These are phyloP conservation scores for Eudemis profundana DNA, from an alignment of 2,888 invertebrate species.

Conservation along the genomic window DNA sequence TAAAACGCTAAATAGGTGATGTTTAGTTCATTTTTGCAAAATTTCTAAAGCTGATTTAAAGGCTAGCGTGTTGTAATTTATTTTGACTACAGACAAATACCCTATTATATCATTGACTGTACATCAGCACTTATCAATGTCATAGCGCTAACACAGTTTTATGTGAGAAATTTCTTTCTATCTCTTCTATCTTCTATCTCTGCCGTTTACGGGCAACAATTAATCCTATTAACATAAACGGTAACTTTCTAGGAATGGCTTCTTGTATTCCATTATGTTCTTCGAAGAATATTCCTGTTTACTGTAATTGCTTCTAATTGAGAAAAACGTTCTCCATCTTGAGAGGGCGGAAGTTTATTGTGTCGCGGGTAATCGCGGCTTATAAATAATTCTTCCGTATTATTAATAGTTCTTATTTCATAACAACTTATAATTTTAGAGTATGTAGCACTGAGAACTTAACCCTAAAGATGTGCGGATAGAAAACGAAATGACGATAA, in stretches of 20 bases:
- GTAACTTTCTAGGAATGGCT: slow-evolving; percentile 43
- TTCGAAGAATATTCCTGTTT: slow-evolving; percentile 49
- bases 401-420: slow-evolving; percentile 15
- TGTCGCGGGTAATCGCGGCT: slow-evolving; percentile 20
- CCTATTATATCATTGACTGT: slow-evolving; percentile 7
- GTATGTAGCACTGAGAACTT: too few species aligned
- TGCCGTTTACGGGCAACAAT: slow-evolving; percentile 25
- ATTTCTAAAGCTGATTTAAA: background rate
- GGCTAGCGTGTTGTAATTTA: too few species aligned
- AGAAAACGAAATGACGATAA: too few species aligned
- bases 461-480: too few species aligned
- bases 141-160: slow-evolving; percentile 24
- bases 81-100: too few species aligned
- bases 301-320: slow-evolving; percentile 49
- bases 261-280: slow-evolving; percentile 49
- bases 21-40: too few species aligned
- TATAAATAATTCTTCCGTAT: slow-evolving; percentile 28
- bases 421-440: background rate
- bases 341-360: slow-evolving; percentile 51
- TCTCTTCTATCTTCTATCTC: slow-evolving; percentile 6
- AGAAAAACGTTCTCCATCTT: slow-evolving; percentile 23
- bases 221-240: slow-evolving; percentile 39
- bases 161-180: slow-evolving; percentile 24
- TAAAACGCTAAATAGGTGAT: too few species aligned
- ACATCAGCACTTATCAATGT: slow-evolving; percentile 25